Percentiles rank a stretch among this genome's conserved stretches.
Conservation (phyloP, 2,888 invertebrate species). For the Eurytoma californica region DNA sequence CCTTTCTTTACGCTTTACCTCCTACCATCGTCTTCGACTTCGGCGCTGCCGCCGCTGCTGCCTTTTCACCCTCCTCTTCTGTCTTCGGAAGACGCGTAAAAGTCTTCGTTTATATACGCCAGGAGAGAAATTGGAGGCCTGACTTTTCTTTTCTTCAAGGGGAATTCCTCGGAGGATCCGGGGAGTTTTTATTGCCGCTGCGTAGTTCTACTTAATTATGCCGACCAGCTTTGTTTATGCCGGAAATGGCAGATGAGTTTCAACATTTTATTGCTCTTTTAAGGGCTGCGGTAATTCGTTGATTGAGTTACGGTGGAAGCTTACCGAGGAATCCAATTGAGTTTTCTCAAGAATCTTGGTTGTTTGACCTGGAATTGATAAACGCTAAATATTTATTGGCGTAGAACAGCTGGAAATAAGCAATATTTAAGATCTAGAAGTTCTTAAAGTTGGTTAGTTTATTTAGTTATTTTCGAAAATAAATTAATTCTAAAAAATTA, state of each 20-base stretch:
- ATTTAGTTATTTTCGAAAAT: no score
- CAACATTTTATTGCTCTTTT: slow-evolving; percentile 28
- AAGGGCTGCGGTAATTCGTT: slow-evolving; percentile 9
- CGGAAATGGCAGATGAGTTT: slow-evolving; percentile 13
- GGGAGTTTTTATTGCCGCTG: slow-evolving; percentile 32
- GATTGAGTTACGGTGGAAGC: slow-evolving; percentile 15
- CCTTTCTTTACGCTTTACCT: slow-evolving; percentile 28
- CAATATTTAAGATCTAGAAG: no score
- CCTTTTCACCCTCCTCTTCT: background rate
- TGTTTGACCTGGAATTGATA: no score
- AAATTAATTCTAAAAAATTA: no score
- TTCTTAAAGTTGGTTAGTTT: no score
- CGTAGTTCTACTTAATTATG: slow-evolving; percentile 38
- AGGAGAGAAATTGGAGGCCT: slow-evolving; percentile 29
- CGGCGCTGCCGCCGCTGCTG: background rate
- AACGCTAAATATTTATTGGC: no score
- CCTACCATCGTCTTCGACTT: background rate
- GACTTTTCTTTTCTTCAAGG: background rate
- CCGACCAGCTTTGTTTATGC: background rate
- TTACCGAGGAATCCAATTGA: background rate
- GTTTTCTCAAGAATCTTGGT: no score
- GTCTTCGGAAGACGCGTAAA: slow-evolving; percentile 25
- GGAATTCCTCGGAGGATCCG: slow-evolving; percentile 39
- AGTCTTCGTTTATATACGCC: slow-evolving; percentile 48
- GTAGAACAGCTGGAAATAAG: no score